Evolutionary conservation across 2,797 vertebrate species (phyloP).

Genomic region (Anguilla anguilla): DNA sequence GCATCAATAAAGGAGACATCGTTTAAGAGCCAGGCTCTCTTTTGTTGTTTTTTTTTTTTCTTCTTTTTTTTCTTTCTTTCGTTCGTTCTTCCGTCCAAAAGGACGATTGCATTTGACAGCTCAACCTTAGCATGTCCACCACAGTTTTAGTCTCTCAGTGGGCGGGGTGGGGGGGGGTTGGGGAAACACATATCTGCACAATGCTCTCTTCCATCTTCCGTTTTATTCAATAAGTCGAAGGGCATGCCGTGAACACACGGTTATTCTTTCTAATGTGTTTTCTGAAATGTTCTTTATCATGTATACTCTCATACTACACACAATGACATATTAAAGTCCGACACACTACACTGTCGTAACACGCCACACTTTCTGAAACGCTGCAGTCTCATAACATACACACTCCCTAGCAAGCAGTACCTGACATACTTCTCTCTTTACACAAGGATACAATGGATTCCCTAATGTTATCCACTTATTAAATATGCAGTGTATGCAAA

Average conservation of each 20-base stretch:
- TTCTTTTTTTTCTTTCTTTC: background rate
- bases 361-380: background rate
- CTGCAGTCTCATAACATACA: background rate
- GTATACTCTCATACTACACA: background rate
- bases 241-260: background rate
- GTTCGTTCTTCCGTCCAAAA: slow-evolving; percentile 59
- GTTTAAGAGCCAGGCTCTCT: slow-evolving; percentile 83
- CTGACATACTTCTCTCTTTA: slow-evolving; percentile 31
- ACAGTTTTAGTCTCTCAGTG: slow-evolving; percentile 36
- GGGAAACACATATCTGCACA: background rate
- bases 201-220: background rate
- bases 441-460: slow-evolving; percentile 52
- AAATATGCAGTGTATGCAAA: slow-evolving; percentile 71
- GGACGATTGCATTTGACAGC: slow-evolving; percentile 75
- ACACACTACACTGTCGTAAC: background rate
- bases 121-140: slow-evolving; percentile 71
- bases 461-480: slow-evolving; percentile 54
- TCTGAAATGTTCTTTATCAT: background rate
- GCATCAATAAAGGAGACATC: slow-evolving; percentile 78
- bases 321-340: background rate
- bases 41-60: slow-evolving; percentile 64
- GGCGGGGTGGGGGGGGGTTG: background rate
- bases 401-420: background rate
- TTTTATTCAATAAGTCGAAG: background rate
- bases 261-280: background rate